Base-by-base conservation (phyloP, 1,140 invertebrate species). In the Musca vetustissima region DNA sequence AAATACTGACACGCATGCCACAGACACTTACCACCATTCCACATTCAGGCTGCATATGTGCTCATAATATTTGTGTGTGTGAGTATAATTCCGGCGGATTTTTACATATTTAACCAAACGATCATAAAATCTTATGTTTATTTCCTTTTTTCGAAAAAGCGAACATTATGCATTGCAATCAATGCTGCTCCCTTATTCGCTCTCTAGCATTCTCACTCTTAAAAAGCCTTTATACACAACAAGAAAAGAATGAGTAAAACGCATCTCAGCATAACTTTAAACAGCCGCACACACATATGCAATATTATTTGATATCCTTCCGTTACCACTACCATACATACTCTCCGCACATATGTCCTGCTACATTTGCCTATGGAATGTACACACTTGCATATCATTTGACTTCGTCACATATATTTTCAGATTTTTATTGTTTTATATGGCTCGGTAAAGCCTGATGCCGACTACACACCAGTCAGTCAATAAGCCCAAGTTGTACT, bases 101-200 rank as follows among this genome's bases (percentile, higher is more conserved):
- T 61, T 61, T 61, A 28, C 57, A 61, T 61, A 61, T 61, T 61
- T 61, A 61, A 61, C 57, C 32, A 28, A 28, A 61, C 21, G 57
- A 61, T 61, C 57, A 61, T 61, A 61, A 61, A 61, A 61, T 61
- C 57, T 61, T 61, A 61, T 61, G 57, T 61, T 61, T 61, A 61
- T 61, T 36, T 36, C 57, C 57, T 36, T 11, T 43, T 43, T 43
- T 59, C 32, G n/a, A n/a, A n/a, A n/a, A n/a, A n/a, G 4, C 24
- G 24, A 57, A 57, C 53, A 25, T 9, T 8, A 19, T 19, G 22
- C 21, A 55, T 55, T 1, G 6, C 36, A 43, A 32, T 4, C 36
- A 43, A 43, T 43, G 36, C 0, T 0, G 17, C 55, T 32, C 13
- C 55, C 24, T 2, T 25, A 2, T 15, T n/a, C 25, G 15, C 13